phyloP scores from a whole-genome alignment of 2,888 invertebrate species.

The Cantharis rustica region DNA sequence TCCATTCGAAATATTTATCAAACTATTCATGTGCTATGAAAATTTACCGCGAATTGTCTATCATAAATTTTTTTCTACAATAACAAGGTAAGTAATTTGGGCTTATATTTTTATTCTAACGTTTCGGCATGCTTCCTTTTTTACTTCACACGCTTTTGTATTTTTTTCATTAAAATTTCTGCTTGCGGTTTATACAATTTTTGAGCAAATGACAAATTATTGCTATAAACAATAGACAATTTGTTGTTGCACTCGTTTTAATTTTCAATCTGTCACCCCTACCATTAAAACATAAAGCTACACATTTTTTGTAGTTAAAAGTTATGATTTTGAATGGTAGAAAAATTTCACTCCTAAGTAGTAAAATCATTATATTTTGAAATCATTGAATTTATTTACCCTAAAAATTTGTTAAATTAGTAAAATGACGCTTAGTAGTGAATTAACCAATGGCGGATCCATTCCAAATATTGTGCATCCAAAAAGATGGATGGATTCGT shows the following conservation, averaged over 20 bases:
- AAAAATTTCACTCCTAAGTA: not conserved
- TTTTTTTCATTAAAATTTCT: not conserved
- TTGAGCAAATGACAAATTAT: not conserved
- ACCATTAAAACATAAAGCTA: slow-evolving; percentile 36
- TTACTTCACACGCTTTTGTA: not conserved
- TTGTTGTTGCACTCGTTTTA: slow-evolving; percentile 30
- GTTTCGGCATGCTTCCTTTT: not conserved
- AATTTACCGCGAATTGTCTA: not conserved
- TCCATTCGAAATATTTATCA: slow-evolving; percentile 10
- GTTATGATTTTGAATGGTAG: slow-evolving; percentile 10
- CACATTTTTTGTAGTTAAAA: slow-evolving; percentile 13
- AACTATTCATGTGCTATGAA: not conserved
- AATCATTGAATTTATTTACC: not conserved
- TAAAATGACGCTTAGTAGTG: not conserved
- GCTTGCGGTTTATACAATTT: not conserved
- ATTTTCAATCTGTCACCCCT: slow-evolving; percentile 53
- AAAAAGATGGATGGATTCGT: not conserved
- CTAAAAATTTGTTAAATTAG: not conserved
- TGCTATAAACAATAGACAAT: not conserved
- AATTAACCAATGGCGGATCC: not conserved
- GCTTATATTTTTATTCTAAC: not conserved
- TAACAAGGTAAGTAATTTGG: not conserved
- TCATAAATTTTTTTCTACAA: not conserved
- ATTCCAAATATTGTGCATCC: not conserved
- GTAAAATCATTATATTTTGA: not conserved